Evolutionary conservation across 1,140 invertebrate species (phyloP).

Genomic region (Drosophila triauraria): DNA sequence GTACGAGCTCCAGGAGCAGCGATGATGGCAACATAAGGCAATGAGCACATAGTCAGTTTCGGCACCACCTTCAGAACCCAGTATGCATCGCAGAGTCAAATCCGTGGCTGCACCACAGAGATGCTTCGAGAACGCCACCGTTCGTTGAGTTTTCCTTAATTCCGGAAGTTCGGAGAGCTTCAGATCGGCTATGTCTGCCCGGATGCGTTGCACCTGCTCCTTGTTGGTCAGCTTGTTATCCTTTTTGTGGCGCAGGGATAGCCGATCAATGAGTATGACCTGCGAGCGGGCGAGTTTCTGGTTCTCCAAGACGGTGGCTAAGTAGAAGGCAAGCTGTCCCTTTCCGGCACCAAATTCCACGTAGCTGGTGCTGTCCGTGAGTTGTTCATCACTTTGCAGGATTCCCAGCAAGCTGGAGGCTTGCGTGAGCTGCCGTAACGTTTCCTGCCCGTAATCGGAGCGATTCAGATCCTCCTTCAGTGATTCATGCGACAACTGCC

Average conservation of each 20-base stretch:
- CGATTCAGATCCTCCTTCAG: conserved; percentile 88
- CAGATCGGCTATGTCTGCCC: conserved; percentile 91
- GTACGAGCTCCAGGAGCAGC: conserved; percentile 90
- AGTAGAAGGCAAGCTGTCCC: conserved; percentile 91
- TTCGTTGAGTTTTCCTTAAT: conserved; percentile 85
- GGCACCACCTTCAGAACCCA: conserved; percentile 57
- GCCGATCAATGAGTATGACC: conserved; percentile 91
- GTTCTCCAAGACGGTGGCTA: conserved; percentile 87
- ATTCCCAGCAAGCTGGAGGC: conserved; percentile 89
- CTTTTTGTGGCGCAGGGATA: conserved; percentile 92
- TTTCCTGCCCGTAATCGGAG: conserved; percentile 87
- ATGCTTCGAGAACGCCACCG: conserved; percentile 93
- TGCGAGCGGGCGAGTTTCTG: conserved; percentile 83
- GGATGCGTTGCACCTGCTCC: conserved; percentile 87
- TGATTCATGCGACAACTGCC: conserved; percentile 86
- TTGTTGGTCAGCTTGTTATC: conserved; percentile 89
- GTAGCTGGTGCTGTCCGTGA: conserved; percentile 88
- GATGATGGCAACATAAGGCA: conserved; percentile 95
- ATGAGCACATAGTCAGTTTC: conserved; percentile 88
- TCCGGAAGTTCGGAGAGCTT: conserved; percentile 87
- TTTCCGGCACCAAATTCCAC: conserved; percentile 96
- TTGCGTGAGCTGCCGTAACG: conserved; percentile 90
- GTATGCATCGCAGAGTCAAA: conserved; percentile 89
- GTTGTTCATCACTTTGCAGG: conserved; percentile 86
- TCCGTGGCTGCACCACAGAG: conserved; percentile 94